Evolutionary conservation across 2,797 vertebrate genomes (phyloP), one percentile per base, ranked within the genome.

Genomic region (Champsocephalus gunnari): DNA sequence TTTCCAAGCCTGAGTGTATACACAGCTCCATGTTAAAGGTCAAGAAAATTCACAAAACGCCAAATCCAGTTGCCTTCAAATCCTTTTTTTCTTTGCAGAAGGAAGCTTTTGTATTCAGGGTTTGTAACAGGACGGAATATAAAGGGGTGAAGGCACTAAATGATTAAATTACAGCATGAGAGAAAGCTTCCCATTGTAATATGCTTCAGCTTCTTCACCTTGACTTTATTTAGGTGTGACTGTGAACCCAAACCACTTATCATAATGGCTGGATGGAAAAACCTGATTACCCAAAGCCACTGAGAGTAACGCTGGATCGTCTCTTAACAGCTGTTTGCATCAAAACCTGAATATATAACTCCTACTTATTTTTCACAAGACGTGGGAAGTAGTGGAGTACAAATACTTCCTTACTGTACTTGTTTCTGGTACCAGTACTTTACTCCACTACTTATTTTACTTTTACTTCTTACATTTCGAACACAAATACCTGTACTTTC

Each of bases 81-180:
- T 34, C 34, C 21, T 14, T 51, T 11, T 59, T 12, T 9, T 5
- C 14, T 44, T 34, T 41, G 54, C n/a, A 34, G 10, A 28, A 21
- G 5, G 7, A 61, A 14, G 9, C 12, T 69, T 70, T 66, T 7
- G 49, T 53, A 48, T 69, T 66, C 47, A 66, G 38, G 8, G 51
- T 66, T 78, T 67, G 41, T 44, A 41, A 53, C 45, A 53, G 49
- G 41, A 50, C 17, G 12, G 17, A 65, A 53, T 47, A 34, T 49
- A 65, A 71, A 69, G 13, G 48, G 57, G 77, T 80, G 73, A 66
- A 0, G 21, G n/a, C 51, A 63, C 47, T 28, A 54, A 48, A 66
- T 43, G 56, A 76, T 82, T 73, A 67, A 66, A 81, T 44, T 71
- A 19, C 62, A 43, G 47, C 50, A 58, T 44, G 21, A 50, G 21